phyloP scores from a whole-genome alignment of 2,888 invertebrate genomes.

The Eristalis pertinax region DNA sequence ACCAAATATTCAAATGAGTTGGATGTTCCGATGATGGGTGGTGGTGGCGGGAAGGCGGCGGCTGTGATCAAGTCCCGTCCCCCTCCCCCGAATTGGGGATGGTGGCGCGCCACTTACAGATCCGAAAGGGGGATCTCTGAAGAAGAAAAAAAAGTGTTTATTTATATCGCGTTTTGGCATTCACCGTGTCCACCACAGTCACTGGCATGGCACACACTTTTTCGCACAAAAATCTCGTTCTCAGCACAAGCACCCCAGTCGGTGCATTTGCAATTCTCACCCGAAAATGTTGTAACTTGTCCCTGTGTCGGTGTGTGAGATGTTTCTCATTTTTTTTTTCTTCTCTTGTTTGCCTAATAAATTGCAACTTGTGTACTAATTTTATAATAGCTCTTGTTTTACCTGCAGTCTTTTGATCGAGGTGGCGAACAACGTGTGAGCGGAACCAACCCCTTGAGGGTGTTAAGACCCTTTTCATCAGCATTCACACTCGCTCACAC shows the following conservation, averaged over 20 bases:
- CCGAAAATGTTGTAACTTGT: constrained; percentile 59
- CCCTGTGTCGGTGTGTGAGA: background rate
- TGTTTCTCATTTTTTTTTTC: background rate
- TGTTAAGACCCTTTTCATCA: constrained; percentile 33
- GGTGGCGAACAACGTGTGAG: background rate
- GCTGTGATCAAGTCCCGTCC: background rate
- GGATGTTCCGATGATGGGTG: no score
- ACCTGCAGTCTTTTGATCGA: constrained; percentile 49
- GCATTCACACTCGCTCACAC: background rate
- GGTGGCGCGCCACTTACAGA: constrained; percentile 30
- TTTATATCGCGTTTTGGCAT: constrained; percentile 67
- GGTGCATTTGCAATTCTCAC: background rate
- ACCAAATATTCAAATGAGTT: constrained; percentile 49
- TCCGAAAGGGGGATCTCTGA: constrained; percentile 4
- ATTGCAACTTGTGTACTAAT: constrained; percentile 47
- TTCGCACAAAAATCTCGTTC: constrained; percentile 32
- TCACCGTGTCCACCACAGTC: constrained; percentile 39
- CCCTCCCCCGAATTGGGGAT: no score
- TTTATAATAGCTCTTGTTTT: constrained; percentile 50
- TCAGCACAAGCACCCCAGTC: background rate
- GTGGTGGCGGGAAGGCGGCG: background rate
- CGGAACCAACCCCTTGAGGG: background rate
- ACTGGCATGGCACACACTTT: constrained; percentile 44
- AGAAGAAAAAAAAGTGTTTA: constrained; percentile 35
- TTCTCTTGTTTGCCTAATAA: constrained; percentile 15